A percentile compares a stretch with the other conserved stretches of the same genome.
These are phyloP conservation scores for Cochlearius cochlearius DNA, from an alignment of 2,113 vertebrate genomes.

Conservation along the genomic window DNA sequence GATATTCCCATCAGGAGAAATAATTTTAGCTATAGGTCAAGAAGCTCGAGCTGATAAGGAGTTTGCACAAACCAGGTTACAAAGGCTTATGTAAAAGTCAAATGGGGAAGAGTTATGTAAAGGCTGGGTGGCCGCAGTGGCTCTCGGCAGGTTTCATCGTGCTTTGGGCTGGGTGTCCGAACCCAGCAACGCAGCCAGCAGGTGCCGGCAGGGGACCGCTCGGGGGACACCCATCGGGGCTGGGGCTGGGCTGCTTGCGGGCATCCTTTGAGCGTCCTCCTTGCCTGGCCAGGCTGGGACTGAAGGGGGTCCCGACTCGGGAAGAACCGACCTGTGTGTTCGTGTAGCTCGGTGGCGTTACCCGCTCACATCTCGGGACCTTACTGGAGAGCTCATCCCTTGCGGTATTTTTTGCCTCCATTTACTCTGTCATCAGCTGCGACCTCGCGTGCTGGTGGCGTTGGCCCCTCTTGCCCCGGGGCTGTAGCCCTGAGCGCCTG, in stretches of 20 bases:
- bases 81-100: slow-evolving; percentile 22
- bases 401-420: neutral
- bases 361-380: neutral
- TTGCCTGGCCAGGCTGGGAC: too few relatives aligned
- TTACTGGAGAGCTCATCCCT: neutral
- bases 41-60: neutral
- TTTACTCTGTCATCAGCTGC: neutral
- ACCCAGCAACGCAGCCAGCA: accelerated
- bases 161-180: neutral
- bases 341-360: accelerated
- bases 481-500: neutral
- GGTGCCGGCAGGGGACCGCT: neutral
- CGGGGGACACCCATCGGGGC: neutral
- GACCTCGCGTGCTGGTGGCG: accelerated
- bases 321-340: neutral
- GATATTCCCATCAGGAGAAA: slow-evolving; percentile 57
- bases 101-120: neutral
- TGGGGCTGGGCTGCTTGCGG: neutral
- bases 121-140: neutral
- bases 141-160: neutral
- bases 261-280: neutral
- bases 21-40: slow-evolving; percentile 72
- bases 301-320: accelerated
- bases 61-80: slow-evolving; percentile 63
- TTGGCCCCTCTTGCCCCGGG: accelerated